Evolutionary conservation across 2,113 vertebrate species (phyloP).

Genomic region (Hemiscyllium ocellatum): DNA sequence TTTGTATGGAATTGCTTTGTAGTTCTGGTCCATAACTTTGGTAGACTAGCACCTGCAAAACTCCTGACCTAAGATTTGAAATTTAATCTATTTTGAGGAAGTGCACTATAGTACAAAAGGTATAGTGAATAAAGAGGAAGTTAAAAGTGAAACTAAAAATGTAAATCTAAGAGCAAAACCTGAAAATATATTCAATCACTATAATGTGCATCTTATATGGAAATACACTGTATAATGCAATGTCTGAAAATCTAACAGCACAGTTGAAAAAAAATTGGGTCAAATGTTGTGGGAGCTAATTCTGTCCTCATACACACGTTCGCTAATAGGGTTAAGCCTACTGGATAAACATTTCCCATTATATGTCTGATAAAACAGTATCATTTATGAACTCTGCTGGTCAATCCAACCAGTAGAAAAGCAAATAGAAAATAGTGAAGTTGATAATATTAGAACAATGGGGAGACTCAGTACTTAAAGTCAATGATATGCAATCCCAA

Average conservation of each 20-base stretch:
- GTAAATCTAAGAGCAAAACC: not conserved
- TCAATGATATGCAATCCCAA: not conserved
- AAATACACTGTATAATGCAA: not conserved
- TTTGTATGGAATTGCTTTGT: not conserved
- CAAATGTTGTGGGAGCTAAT: not conserved
- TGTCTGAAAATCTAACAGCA: not conserved
- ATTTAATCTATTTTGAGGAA: not conserved
- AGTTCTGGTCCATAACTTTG: not conserved
- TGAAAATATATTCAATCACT: not conserved
- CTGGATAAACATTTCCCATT: not conserved
- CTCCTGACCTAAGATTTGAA: not conserved
- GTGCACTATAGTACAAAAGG: not conserved
- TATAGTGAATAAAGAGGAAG: not conserved
- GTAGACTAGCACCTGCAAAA: not conserved
- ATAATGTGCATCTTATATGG: not conserved
- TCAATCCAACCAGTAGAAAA: not conserved
- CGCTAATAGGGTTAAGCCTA: not conserved
- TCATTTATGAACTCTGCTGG: not conserved
- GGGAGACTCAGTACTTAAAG: not conserved
- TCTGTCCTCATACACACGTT: not conserved
- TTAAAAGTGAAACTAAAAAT: not conserved
- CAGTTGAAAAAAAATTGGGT: constrained; percentile 11
- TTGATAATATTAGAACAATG: not conserved
- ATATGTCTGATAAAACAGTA: not conserved
- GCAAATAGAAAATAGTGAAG: not conserved